A percentile compares a stretch with the other conserved stretches of the same genome.
Evolutionary conservation across 2,797 vertebrate genomes (phyloP).

Genomic region (Odontamblyopus rebecca): DNA sequence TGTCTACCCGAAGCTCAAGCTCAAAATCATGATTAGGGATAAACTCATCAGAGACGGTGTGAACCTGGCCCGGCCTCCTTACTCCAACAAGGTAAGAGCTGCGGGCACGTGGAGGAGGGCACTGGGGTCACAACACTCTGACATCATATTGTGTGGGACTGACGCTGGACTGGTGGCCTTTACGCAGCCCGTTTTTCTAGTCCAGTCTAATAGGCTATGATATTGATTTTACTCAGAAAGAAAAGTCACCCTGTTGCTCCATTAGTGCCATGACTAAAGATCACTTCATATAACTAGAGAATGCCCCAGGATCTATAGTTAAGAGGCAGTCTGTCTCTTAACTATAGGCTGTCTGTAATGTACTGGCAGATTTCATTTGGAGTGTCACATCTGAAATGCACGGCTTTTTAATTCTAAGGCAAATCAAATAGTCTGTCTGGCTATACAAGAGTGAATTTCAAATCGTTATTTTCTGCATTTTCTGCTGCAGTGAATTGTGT

Average conservation of each 20-base stretch:
- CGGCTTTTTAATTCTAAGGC: background rate
- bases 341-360: background rate
- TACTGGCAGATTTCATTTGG: background rate
- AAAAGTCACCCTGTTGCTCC: background rate
- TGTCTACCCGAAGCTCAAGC: slow-evolving; percentile 89
- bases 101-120: background rate
- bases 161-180: background rate
- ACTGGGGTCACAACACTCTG: background rate
- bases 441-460: background rate
- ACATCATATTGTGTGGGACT: background rate
- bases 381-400: background rate
- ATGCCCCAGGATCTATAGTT: background rate
- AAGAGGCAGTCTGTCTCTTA: background rate
- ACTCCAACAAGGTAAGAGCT: slow-evolving; percentile 91
- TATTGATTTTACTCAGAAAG: background rate
- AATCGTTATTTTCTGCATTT: no score
- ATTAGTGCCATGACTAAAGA: slow-evolving; percentile 1
- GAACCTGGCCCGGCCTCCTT: slow-evolving; percentile 89
- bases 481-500: background rate
- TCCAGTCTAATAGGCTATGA: background rate
- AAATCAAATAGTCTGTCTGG: background rate
- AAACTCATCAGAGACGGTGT: slow-evolving; percentile 92
- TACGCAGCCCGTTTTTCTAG: no score
- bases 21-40: slow-evolving; percentile 98
- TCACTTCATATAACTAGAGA: background rate